Conservation (phyloP, 2,113 vertebrate genomes). For the Eclectus roratus region DNA sequence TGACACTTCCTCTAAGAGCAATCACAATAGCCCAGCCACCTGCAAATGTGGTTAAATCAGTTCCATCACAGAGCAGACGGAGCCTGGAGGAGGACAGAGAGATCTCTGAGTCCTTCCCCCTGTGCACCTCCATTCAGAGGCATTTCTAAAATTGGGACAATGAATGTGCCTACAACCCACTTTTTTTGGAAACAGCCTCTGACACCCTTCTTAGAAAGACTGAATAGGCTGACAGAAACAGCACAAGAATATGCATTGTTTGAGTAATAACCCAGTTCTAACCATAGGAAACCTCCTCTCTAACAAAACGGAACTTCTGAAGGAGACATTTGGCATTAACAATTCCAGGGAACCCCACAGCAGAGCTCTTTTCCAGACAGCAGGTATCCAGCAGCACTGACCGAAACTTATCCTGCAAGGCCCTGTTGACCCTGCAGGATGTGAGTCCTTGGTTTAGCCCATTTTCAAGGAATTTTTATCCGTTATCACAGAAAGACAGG, state of each 20-base stretch:
- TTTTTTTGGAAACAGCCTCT: background rate
- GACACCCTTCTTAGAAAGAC: background rate
- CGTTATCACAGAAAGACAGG: background rate
- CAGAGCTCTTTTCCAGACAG: conserved; percentile 2
- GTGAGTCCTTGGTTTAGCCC: background rate
- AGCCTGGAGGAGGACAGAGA: background rate
- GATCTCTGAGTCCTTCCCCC: background rate
- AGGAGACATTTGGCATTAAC: conserved; percentile 42
- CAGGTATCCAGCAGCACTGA: background rate
- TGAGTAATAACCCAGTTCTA: background rate
- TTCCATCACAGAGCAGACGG: background rate
- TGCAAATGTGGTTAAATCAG: background rate
- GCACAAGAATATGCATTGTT: background rate
- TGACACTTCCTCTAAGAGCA: background rate
- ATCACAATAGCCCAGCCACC: background rate
- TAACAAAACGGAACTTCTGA: background rate
- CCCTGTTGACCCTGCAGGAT: background rate
- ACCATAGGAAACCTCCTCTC: background rate
- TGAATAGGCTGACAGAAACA: background rate
- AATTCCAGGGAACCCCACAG: background rate
- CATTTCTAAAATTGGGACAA: background rate
- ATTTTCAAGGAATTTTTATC: background rate
- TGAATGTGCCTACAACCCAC: background rate
- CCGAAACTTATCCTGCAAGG: background rate
- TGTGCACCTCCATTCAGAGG: background rate